Evolutionary conservation across 2,797 vertebrate species (phyloP), one percentile per base, ranked within the genome.

Genomic region (Hippoglossus hippoglossus): DNA sequence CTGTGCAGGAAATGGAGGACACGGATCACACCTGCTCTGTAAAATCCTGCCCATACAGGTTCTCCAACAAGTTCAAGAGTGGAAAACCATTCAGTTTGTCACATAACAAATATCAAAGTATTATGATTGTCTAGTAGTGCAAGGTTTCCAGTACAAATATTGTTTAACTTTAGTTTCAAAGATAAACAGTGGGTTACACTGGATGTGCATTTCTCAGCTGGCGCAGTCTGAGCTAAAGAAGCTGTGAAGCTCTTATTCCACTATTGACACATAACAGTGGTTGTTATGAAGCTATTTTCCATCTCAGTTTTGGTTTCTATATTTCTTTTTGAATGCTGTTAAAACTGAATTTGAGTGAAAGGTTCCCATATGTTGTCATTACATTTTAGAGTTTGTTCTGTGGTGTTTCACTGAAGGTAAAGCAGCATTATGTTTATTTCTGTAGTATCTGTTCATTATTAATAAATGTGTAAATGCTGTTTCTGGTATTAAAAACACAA

Each of bases 1-100:
- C 28, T 50, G 0, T 68, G 8, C 77, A 81, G 78, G 28, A 70
- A 73, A 28, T 69, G n/a, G 34, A 34, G 63, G 74, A n/a, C 31
- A 8, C 1, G 1, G n/a, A 69, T 8, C 2, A 41, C 4, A 19
- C 15, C 46, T 0, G 24, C 5, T 3, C n/a, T 18, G 26, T 25
- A 46, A 50, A 22, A 34, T 3, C 54, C 6, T 13, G 24, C 2
- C 13, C 1, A 19, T n/a, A 11, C 19, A 18, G 13, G 21, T 56
- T 51, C 41, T 24, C 2, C 10, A 67, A 11, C 3, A n/a, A 41
- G 16, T 1, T 1, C 15, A n/a, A n/a, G 11, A 21, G 26, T 56
- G 5, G 16, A 61, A 28, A 47, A 44, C 9, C 4, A 6, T 31
- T 34, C 7, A 41, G 3, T 10, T 22, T 8, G 19, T 63, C n/a